phyloP scores from a whole-genome alignment of 1,140 invertebrate species.

The Drosophila pallidifrons region DNA sequence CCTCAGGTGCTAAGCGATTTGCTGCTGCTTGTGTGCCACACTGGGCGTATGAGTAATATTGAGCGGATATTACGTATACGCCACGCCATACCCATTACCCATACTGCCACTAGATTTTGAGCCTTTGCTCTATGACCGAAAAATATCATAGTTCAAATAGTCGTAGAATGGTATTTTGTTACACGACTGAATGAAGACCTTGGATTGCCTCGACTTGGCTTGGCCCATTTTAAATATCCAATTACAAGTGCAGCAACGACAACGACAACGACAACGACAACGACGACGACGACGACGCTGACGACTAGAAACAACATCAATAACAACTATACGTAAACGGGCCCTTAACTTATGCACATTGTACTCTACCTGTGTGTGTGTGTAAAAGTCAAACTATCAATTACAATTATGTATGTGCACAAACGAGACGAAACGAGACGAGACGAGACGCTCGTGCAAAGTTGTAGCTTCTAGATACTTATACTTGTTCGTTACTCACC shows the following conservation, averaged over 20 bases:
- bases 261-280: slow-evolving; percentile 5
- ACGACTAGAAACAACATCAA: slow-evolving; percentile 20
- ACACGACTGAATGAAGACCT: slow-evolving; percentile 42
- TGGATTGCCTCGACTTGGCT: slow-evolving; percentile 41
- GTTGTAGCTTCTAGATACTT: slow-evolving; percentile 40
- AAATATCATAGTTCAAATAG: slow-evolving; percentile 57
- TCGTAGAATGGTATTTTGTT: slow-evolving; percentile 22
- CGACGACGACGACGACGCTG: slow-evolving; percentile 16
- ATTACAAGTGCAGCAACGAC: slow-evolving; percentile 54
- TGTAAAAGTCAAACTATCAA: slow-evolving; percentile 76
- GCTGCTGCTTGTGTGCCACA: not conserved
- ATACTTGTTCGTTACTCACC: slow-evolving; percentile 34
- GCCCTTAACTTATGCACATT: slow-evolving; percentile 74
- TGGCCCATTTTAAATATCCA: slow-evolving; percentile 74
- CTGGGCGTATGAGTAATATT: slow-evolving; percentile 69
- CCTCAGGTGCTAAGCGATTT: not conserved
- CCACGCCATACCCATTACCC: slow-evolving; percentile 15
- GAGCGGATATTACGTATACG: slow-evolving; percentile 52
- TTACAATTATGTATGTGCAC: slow-evolving; percentile 79
- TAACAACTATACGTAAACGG: slow-evolving; percentile 49
- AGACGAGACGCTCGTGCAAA: slow-evolving; percentile 36
- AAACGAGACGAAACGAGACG: slow-evolving; percentile 45
- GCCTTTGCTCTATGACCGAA: slow-evolving; percentile 20
- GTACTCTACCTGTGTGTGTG: slow-evolving; percentile 38
- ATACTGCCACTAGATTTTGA: slow-evolving; percentile 6